phyloP scores from a whole-genome alignment of 1,140 invertebrate genomes.

The Agrypnia vestita region DNA sequence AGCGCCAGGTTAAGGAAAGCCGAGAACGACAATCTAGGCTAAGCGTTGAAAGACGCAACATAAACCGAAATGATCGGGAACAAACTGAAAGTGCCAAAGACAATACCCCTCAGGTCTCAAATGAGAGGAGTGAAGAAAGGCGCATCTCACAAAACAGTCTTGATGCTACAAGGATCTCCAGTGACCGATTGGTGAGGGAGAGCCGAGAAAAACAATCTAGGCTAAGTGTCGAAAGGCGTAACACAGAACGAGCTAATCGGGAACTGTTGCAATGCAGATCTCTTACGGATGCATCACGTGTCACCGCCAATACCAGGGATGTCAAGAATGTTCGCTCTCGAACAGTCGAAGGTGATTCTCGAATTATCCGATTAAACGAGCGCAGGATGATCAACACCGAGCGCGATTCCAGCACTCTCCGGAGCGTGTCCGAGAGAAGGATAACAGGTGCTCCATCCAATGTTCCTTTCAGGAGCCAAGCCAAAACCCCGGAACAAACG shows the following conservation, averaged over 20 bases:
- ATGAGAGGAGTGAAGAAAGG: background rate
- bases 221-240: constrained; percentile 17
- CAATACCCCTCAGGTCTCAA: background rate
- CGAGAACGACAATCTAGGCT: too few relatives aligned
- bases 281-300: background rate
- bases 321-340: constrained; percentile 4
- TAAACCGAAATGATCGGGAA: too few relatives aligned
- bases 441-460: constrained; percentile 16
- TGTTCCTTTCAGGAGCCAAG: background rate
- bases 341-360: constrained; percentile 5
- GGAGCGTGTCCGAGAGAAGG: background rate
- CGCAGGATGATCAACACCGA: background rate
- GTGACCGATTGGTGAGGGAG: background rate
- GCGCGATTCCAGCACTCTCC: background rate
- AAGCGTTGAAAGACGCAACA: too few relatives aligned
- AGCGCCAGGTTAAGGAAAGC: background rate
- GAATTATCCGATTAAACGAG: background rate
- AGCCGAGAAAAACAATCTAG: constrained; percentile 1
- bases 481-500: background rate
- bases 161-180: background rate
- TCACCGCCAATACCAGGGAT: background rate
- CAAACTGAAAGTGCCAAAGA: too few relatives aligned
- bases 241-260: background rate
- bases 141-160: constrained; percentile 3
- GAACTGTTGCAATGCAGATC: constrained; percentile 2